Conservation (phyloP, 1,140 invertebrate genomes). For the Drosophila azteca region DNA sequence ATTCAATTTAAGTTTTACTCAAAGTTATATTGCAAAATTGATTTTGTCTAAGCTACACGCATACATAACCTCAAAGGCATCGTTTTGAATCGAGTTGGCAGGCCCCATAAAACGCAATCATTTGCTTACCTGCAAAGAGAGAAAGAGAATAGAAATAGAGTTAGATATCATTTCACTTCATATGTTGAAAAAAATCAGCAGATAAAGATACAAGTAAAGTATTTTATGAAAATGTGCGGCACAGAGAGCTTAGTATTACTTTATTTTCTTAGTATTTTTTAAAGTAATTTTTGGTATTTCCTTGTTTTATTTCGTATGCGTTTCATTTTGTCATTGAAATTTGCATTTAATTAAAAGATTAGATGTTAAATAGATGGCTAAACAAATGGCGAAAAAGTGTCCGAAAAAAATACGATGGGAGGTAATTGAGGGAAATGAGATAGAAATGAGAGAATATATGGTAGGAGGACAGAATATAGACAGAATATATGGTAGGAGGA, state of each 20-base stretch:
- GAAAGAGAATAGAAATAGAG: constrained; percentile 11
- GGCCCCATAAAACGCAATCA: constrained; percentile 42
- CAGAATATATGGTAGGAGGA: too few relatives aligned
- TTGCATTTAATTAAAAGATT: constrained; percentile 76
- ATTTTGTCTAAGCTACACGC: constrained; percentile 49
- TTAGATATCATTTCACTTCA: neutral
- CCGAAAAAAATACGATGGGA: too few relatives aligned
- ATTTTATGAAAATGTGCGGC: too few relatives aligned
- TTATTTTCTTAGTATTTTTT: too few relatives aligned
- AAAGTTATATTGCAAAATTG: constrained; percentile 60
- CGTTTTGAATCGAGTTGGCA: constrained; percentile 1
- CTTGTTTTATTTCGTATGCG: too few relatives aligned
- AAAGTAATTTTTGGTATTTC: neutral
- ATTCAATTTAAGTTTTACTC: constrained; percentile 71
- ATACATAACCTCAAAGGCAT: constrained; percentile 32
- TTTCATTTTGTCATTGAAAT: constrained; percentile 19
- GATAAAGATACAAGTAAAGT: too few relatives aligned
- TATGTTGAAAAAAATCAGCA: too few relatives aligned
- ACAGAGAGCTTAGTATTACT: too few relatives aligned
- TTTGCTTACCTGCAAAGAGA: constrained; percentile 67
- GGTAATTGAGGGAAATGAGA: too few relatives aligned
- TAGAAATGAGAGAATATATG: too few relatives aligned
- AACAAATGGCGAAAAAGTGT: neutral
- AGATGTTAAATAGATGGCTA: constrained; percentile 24
- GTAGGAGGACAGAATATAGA: too few relatives aligned